Evolutionary conservation across 2,888 invertebrate species (phyloP), one percentile per base, ranked within the genome.

Genomic region (Limnephilus auricula): DNA sequence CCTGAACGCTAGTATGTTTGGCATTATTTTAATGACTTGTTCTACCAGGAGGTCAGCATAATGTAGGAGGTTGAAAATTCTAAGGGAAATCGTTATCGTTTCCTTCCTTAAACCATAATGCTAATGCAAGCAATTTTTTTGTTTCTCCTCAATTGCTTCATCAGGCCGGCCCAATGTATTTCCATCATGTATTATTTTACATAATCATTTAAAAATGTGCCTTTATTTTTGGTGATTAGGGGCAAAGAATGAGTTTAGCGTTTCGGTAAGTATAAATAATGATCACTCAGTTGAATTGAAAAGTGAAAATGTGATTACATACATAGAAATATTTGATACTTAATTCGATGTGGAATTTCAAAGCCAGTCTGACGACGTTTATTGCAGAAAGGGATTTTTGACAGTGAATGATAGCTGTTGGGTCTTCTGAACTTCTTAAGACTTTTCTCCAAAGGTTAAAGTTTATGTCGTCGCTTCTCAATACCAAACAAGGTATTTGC

Each of bases 91-190:
- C 87, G 91, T 85, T 89, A 86, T 78, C 13, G 89, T 91, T 91
- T 91, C 91, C 91, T 91, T 91, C 91, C 91, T 89, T 30, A 90
- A 90, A 82, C 87, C 78, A 90, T 90, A 86, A 78, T 30, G 80
- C 18, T 83, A 90, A 91, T 91, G 90, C 87, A 91, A 90, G 88
- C 90, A 37, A 34, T 90, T 91, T 91, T n/a, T 90, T 90, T 91
- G 31, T 79, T 86, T 83, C 82, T 85, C 83, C 82, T 79, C 90
- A 91, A 91, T 91, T 91, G 91, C 91, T 91, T 90, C 87, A 91
- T 91, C 82, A 78, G 84, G 40, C 34, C 87, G 86, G 34, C 87
- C n/a, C 87, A 37, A 25, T 34, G 78, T 78, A n/a, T 32, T 78
- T 79, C 78, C 30, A 40, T 65, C 32, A 88, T 65, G 89, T 80